A percentile compares a stretch with the other conserved stretches of the same genome.
These are phyloP conservation scores for Hirtodrosophila alboralis DNA, from an alignment of 2,888 invertebrate genomes.

Conservation along the genomic window DNA sequence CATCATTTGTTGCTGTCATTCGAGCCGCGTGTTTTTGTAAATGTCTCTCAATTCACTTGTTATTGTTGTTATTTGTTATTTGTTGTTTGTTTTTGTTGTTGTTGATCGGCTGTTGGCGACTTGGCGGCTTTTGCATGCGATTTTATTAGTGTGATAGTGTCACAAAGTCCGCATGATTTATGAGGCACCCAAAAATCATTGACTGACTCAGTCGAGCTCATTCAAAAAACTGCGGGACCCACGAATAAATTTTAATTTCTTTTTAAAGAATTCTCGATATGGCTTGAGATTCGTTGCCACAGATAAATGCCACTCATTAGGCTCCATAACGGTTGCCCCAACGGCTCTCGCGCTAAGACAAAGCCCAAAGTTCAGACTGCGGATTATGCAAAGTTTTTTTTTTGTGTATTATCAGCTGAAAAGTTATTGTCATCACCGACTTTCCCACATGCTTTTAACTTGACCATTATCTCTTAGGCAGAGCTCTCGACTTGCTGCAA, in stretches of 20 bases:
- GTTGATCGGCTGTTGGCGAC: slow-evolving; percentile 49
- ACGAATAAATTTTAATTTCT: slow-evolving; percentile 62
- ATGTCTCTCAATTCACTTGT: slow-evolving; percentile 38
- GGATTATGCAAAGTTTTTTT: slow-evolving; percentile 44
- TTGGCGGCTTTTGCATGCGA: slow-evolving; percentile 69
- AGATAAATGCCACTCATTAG: slow-evolving; percentile 76
- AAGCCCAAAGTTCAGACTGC: slow-evolving; percentile 27
- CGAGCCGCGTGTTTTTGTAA: slow-evolving; percentile 32
- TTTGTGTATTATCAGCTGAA: slow-evolving; percentile 24
- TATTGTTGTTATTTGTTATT: slow-evolving; percentile 20
- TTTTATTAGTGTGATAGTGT: slow-evolving; percentile 83
- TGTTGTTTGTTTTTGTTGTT: slow-evolving; percentile 34
- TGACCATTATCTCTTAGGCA: neutral
- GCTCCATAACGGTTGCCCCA: slow-evolving; percentile 64
- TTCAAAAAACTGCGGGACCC: slow-evolving; percentile 34
- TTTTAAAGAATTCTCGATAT: slow-evolving; percentile 55
- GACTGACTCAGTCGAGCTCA: slow-evolving; percentile 48
- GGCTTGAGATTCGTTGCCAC: slow-evolving; percentile 36
- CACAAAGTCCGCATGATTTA: slow-evolving; percentile 82
- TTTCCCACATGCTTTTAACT: slow-evolving; percentile 52
- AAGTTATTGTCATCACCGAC: slow-evolving; percentile 48
- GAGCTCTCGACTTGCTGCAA: slow-evolving; percentile 30
- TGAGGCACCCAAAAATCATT: slow-evolving; percentile 57
- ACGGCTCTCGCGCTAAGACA: slow-evolving; percentile 33
- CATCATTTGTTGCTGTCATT: slow-evolving; percentile 81